Evolutionary conservation across 2,113 vertebrate genomes (phyloP).

Genomic region (Oxyruncus cristatus): DNA sequence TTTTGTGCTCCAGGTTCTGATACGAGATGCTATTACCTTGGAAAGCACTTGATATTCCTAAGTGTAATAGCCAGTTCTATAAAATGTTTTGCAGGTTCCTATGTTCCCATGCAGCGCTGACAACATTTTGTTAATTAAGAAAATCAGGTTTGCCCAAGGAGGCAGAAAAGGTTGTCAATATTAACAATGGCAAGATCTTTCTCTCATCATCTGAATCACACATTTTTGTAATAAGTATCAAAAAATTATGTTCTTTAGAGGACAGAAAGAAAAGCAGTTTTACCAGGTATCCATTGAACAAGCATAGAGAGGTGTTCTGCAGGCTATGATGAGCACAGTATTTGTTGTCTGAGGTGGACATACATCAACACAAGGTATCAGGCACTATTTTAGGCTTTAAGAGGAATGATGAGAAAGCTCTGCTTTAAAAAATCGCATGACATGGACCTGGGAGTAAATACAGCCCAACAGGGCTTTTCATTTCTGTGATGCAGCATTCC

Average conservation of each 20-base stretch:
- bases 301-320: not conserved
- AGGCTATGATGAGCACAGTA: not conserved
- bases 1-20: not conserved
- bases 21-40: not conserved
- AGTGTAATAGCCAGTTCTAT: not conserved
- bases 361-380: not conserved
- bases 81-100: not conserved
- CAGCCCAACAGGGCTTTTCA: not conserved
- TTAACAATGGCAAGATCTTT: not conserved
- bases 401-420: not conserved
- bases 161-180: not conserved
- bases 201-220: not conserved
- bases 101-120: not conserved
- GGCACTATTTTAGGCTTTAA: not conserved
- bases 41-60: not conserved
- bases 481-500: not conserved
- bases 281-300: not conserved
- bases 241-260: not conserved
- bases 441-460: not conserved
- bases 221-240: not conserved
- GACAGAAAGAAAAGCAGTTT: not conserved
- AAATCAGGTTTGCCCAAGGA: not conserved
- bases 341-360: not conserved
- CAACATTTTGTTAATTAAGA: not conserved
- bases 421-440: not conserved